Evolutionary conservation across 1,140 invertebrate species (phyloP), one percentile per base, ranked within the genome.

Genomic region (Vanessa tameamea): DNA sequence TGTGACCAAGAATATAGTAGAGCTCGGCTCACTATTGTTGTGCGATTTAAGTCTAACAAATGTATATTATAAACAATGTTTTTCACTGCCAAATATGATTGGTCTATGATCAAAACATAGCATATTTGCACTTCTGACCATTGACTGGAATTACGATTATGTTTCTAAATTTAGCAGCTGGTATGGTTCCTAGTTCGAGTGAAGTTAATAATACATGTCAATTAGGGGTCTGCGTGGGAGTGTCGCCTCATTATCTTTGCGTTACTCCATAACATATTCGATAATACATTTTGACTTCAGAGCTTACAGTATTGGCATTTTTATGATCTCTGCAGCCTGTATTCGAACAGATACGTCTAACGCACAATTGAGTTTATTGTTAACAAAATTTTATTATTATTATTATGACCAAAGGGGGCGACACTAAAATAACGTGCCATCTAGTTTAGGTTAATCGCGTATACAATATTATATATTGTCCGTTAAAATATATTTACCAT

Each of bases 401-500:
- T 88, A 79, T 77, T 80, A 80, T 85, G 90, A 91, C 89, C 89
- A 91, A 92, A 91, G 86, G 91, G 87, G 91, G 89, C 89, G 91
- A 91, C 88, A 92, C 92, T 89, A 87, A 85, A 90, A 88, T 90
- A 85, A 93, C 90, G 93, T 93, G 93, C 93, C 93, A 93, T 93
- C 91, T 93, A 93, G 90, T 92, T 93, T 93, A 93, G 92, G 91
- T 93, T 91, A 90, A 90, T 87, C 86, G 88, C 88, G 87, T 92
- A 91, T 92, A 92, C 89, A 92, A 91, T 90, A 91, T 91, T 92
- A 92, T 93, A 93, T 93, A 92, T 93, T 93, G 90, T 93, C 92
- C 92, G 92, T 93, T 93, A 89, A 93, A 90, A 89, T 93, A 93
- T 93, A 92, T 93, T 92, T 93, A 93, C 91, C 92, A 89, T 93